These are phyloP conservation scores for Acanthurus leucopareius DNA, from an alignment of 2,797 vertebrate genomes.

Conservation along the genomic window DNA sequence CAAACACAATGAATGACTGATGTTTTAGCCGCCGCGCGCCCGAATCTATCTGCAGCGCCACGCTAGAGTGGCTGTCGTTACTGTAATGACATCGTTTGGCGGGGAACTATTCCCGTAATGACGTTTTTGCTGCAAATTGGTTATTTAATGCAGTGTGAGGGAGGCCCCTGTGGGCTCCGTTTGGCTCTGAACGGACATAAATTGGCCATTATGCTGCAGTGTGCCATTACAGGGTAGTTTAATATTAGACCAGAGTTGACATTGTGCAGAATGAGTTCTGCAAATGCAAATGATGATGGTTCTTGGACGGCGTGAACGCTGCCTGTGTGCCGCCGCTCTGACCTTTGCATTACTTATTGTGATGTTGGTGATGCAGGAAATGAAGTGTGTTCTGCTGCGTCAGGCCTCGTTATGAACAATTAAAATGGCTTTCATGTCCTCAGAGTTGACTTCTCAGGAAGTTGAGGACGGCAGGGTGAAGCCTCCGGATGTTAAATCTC, in stretches of 20 bases:
- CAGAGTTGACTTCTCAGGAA: conserved; percentile 12
- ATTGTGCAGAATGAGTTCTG: conserved; percentile 49
- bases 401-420: conserved; percentile 2
- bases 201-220: conserved; percentile 50
- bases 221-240: conserved; percentile 39
- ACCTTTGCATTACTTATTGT: conserved; percentile 48
- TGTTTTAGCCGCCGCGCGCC: conserved; percentile 26
- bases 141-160: conserved; percentile 57
- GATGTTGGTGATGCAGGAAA: conserved; percentile 22
- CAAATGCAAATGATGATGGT: conserved; percentile 49
- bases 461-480: neutral
- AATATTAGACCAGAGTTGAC: conserved; percentile 37
- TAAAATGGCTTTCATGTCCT: conserved; percentile 24
- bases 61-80: conserved; percentile 39
- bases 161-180: conserved; percentile 35
- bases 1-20: conserved; percentile 32
- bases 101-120: conserved; percentile 54
- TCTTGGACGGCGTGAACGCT: conserved; percentile 21
- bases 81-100: conserved; percentile 67
- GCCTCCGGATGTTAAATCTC: no score
- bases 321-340: conserved; percentile 16
- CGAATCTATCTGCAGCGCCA: conserved; percentile 9
- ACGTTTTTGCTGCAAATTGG: conserved; percentile 57
- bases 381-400: conserved; percentile 21
- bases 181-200: conserved; percentile 47